These are phyloP conservation scores for Acanthopleura granulata DNA, from an alignment of 2,888 invertebrate genomes.

Conservation along the genomic window DNA sequence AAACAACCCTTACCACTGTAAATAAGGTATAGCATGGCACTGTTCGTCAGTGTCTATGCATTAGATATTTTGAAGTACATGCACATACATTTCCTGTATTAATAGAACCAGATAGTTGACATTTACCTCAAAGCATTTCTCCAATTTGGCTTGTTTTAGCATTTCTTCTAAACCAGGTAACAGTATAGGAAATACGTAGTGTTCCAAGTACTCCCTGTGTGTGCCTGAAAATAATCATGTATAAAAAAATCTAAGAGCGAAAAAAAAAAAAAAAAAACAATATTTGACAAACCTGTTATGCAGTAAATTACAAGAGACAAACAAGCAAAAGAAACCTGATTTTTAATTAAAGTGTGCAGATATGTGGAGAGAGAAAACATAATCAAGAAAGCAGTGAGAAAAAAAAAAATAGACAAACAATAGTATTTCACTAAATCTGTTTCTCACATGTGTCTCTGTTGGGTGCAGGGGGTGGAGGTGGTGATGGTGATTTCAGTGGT, in stretches of 20 bases:
- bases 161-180: constrained; percentile 67
- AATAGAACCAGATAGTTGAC: background rate
- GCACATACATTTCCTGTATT: background rate
- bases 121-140: constrained; percentile 68
- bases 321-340: background rate
- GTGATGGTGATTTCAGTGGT: constrained; percentile 52
- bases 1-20: too few relatives aligned
- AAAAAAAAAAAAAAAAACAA: background rate
- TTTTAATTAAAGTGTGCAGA: background rate
- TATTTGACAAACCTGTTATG: background rate
- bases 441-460: constrained; percentile 58
- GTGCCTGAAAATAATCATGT: constrained; percentile 45
- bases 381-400: background rate
- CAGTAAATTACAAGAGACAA: background rate
- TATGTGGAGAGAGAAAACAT: too few relatives aligned
- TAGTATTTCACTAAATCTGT: background rate
- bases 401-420: background rate
- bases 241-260: background rate
- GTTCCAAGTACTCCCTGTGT: constrained; percentile 65
- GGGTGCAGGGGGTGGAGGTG: constrained; percentile 56
- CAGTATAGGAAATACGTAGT: constrained; percentile 66
- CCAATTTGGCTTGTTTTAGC: constrained; percentile 64
- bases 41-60: too few relatives aligned
- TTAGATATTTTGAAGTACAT: background rate
- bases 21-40: too few relatives aligned